These are phyloP conservation scores for Agonopterix subpropinquella DNA, from an alignment of 2,888 invertebrate species.

Conservation along the genomic window DNA sequence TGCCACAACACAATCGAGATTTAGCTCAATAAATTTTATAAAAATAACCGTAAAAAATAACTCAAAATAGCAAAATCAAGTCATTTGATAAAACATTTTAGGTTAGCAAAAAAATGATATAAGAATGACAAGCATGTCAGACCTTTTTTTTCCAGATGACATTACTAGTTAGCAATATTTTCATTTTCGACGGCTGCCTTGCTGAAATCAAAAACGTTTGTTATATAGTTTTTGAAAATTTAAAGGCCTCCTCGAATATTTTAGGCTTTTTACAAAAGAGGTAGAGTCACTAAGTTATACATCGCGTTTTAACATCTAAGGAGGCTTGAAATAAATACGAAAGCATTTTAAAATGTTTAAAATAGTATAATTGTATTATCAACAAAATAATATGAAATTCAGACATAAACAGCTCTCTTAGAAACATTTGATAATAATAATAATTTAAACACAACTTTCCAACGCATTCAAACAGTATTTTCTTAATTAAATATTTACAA, in stretches of 20 bases:
- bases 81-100: slow-evolving; percentile 76
- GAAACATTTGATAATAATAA: too few relatives aligned
- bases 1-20: slow-evolving; percentile 67
- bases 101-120: slow-evolving; percentile 74
- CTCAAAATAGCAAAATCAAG: slow-evolving; percentile 68
- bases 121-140: slow-evolving; percentile 70
- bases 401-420: too few relatives aligned
- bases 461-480: too few relatives aligned
- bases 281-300: too few relatives aligned
- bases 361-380: too few relatives aligned
- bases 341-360: too few relatives aligned
- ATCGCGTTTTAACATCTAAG: too few relatives aligned
- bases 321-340: too few relatives aligned
- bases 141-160: slow-evolving; percentile 75
- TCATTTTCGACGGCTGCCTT: slow-evolving; percentile 64
- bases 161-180: slow-evolving; percentile 69
- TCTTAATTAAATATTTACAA: too few relatives aligned
- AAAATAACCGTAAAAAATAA: slow-evolving; percentile 69
- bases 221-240: slow-evolving; percentile 27
- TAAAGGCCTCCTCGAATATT: slow-evolving; percentile 2
- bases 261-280: neutral
- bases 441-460: too few relatives aligned
- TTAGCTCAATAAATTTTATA: slow-evolving; percentile 63
- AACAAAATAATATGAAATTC: too few relatives aligned
- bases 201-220: slow-evolving; percentile 50